These are phyloP conservation scores for Tenthredo distinguenda DNA, from an alignment of 2,888 invertebrate genomes.

Conservation along the genomic window DNA sequence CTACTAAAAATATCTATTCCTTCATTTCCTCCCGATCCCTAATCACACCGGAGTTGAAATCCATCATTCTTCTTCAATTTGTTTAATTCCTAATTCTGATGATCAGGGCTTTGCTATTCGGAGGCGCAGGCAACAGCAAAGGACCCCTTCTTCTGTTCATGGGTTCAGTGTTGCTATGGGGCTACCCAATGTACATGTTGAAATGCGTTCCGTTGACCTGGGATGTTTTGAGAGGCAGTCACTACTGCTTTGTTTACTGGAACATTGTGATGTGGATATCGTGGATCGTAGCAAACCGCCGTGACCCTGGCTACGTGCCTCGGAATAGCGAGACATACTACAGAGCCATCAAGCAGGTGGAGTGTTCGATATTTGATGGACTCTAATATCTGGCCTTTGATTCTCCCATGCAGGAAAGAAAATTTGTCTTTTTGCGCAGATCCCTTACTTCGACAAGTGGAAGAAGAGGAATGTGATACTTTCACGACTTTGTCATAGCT, in stretches of 20 bases:
- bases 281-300: conserved; percentile 93
- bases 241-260: conserved; percentile 95
- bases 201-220: conserved; percentile 95
- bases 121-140: conserved; percentile 94
- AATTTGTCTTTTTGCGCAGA: conserved; percentile 72
- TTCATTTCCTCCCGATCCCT: not conserved
- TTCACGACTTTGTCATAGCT: conserved; percentile 93
- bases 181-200: conserved; percentile 95
- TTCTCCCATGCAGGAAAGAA: not conserved
- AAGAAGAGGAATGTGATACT: conserved; percentile 91
- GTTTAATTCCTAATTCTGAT: conserved; percentile 57
- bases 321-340: conserved; percentile 95
- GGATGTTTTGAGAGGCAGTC: conserved; percentile 91
- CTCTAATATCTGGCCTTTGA: not conserved
- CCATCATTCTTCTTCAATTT: conserved; percentile 31
- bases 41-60: not conserved
- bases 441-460: conserved; percentile 95
- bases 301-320: conserved; percentile 91
- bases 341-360: conserved; percentile 89
- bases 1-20: not conserved
- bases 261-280: conserved; percentile 96
- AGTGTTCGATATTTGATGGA: not conserved
- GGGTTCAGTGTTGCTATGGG: conserved; percentile 92
- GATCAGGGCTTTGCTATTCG: conserved; percentile 89
- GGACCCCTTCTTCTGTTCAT: conserved; percentile 92